phyloP scores from a whole-genome alignment of 2,888 invertebrate genomes.

The Melanchra persicariae region DNA sequence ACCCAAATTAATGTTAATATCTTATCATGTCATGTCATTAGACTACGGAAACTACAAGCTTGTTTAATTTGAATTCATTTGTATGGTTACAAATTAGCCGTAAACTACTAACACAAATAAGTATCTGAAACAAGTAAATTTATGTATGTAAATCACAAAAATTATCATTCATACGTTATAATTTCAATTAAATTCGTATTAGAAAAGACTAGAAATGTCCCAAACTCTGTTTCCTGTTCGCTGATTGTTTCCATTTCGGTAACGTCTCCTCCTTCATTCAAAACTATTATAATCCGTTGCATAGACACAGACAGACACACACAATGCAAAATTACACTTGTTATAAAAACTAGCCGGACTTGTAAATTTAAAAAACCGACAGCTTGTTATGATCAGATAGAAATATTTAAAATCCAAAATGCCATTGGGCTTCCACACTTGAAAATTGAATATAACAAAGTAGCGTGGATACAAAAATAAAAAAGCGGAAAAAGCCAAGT shows the following conservation, averaged over 20 bases:
- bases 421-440: not conserved
- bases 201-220: not conserved
- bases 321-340: no score
- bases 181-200: not conserved
- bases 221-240: not conserved
- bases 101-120: not conserved
- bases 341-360: not conserved
- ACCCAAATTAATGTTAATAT: constrained; percentile 2
- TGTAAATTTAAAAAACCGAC: not conserved
- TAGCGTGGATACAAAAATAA: not conserved
- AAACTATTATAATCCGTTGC: not conserved
- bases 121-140: constrained; percentile 2
- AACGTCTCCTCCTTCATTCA: not conserved
- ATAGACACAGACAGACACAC: not conserved
- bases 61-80: not conserved
- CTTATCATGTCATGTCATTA: constrained; percentile 27
- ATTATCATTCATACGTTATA: not conserved
- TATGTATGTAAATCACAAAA: not conserved
- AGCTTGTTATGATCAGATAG: not conserved
- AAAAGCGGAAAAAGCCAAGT: not conserved
- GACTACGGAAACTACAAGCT: not conserved
- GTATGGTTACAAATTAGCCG: not conserved
- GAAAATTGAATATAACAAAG: not conserved
- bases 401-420: not conserved
- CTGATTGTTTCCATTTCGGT: not conserved